A percentile compares a stretch with the other conserved stretches of the same genome.
phyloP scores from a whole-genome alignment of 2,113 vertebrate genomes.

The Mola mola region DNA sequence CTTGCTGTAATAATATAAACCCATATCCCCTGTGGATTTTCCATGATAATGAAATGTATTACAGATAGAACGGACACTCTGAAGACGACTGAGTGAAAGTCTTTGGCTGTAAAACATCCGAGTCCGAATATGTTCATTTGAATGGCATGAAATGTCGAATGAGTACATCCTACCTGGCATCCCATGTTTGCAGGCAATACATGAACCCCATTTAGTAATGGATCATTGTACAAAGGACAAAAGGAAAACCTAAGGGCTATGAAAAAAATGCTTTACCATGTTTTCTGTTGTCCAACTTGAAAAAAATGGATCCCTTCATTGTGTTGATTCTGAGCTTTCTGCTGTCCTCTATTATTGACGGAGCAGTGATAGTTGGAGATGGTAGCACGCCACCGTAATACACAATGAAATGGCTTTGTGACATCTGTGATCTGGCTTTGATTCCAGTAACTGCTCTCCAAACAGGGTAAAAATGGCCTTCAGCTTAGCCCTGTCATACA shows the following conservation, averaged over 20 bases:
- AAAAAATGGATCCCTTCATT: slow-evolving; percentile 27
- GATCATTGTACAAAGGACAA: neutral
- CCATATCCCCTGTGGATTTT: slow-evolving; percentile 37
- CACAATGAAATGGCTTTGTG: slow-evolving; percentile 69
- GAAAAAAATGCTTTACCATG: neutral
- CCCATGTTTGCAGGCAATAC: slow-evolving; percentile 7
- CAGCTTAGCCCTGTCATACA: slow-evolving; percentile 66
- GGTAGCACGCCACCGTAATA: slow-evolving; percentile 31
- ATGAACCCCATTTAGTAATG: slow-evolving; percentile 6
- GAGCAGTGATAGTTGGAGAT: slow-evolving; percentile 43
- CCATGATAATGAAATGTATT: slow-evolving; percentile 32
- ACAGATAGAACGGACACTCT: slow-evolving; percentile 15
- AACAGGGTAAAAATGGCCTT: slow-evolving; percentile 66
- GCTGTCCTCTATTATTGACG: slow-evolving; percentile 30
- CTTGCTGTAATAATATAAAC: slow-evolving; percentile 35
- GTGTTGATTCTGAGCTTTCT: slow-evolving; percentile 34
- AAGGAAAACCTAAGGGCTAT: no score
- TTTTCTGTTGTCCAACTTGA: slow-evolving; percentile 29
- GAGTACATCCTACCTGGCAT: neutral
- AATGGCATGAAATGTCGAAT: slow-evolving; percentile 19
- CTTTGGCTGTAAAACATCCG: slow-evolving; percentile 1
- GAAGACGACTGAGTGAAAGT: slow-evolving; percentile 23
- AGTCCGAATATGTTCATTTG: slow-evolving; percentile 16
- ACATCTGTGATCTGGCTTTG: slow-evolving; percentile 75
- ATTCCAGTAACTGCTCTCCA: slow-evolving; percentile 72